Base-by-base conservation (phyloP, 30 jellyfish, hydroid and myxozoan species). In the Aurelia aurita region DNA sequence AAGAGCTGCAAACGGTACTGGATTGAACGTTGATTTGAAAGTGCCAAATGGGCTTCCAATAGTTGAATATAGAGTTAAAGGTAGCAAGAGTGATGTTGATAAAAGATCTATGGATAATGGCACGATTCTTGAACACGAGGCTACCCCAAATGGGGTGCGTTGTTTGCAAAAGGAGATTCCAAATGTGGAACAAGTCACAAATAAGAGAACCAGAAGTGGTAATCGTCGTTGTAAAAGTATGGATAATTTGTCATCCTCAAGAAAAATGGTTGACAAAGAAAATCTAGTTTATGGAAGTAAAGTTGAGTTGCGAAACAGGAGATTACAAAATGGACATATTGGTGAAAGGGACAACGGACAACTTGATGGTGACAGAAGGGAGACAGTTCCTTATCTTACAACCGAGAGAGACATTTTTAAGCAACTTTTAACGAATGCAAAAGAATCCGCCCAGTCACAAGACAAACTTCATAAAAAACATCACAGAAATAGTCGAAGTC, bases 321-420 rank as follows among this genome's bases (percentile, higher is more conserved):
- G 23, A 21, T 6, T 15, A 5, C 44, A 21, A 22, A 43, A 34
- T n/a, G 68, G 69, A 69, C 45, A 0, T 69, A 10, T 32, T 53
- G 46, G 34, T 3, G 59, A 29, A 10, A 23, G 18, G 11, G 69
- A 29, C 9, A 44, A 25, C 20, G 55, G 71, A 1, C 58, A 39
- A 32, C 20, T 15, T 55, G 76, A 75, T 10, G 39, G 10, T 3
- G 58, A 81, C 27, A 20, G 91, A 51, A 71, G 72, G 20, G 91
- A 81, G 34, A 55, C 64, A 20, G 68, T 53, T 31, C 90, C 82
- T n/a, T 81, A 81, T 69, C 69, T 81, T 9, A 81, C 91, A 35
- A 81, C 91, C 0, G 91, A 81, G 85, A 32, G 91, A 54, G 72
- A 58, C 53, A 81, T 81, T 27, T 68, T 81, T 61, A 81, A 81